Conservation (phyloP, 1,140 invertebrate species). For the Watersipora subatra region DNA sequence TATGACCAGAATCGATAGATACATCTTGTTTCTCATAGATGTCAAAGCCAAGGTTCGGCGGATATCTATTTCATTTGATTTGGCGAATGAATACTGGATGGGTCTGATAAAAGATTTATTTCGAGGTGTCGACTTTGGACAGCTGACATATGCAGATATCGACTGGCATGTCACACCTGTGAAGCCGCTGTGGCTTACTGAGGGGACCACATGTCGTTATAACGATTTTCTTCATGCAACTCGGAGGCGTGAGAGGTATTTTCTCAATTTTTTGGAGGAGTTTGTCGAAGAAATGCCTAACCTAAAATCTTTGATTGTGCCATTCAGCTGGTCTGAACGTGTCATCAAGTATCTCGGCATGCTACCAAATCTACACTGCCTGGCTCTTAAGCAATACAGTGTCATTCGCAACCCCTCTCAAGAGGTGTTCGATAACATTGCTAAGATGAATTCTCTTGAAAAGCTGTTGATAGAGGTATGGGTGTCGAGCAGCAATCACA, state of each 20-base stretch:
- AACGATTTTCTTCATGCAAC: background rate
- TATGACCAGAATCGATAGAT: background rate
- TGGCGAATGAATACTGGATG: background rate
- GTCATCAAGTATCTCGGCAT: background rate
- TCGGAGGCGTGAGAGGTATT: background rate
- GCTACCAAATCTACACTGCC: background rate
- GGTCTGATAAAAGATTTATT: background rate
- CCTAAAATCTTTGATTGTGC: background rate
- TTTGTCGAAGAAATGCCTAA: background rate
- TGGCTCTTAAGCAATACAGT: background rate
- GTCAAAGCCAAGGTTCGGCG: background rate
- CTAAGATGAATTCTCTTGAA: slow-evolving; percentile 8
- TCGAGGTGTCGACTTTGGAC: background rate
- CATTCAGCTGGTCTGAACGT: background rate
- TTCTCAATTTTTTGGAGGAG: background rate
- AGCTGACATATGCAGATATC: background rate
- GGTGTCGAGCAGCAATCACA: slow-evolving; percentile 18
- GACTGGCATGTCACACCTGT: background rate
- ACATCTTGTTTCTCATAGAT: background rate
- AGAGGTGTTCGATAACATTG: background rate
- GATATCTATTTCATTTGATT: background rate
- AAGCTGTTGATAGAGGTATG: slow-evolving; percentile 29
- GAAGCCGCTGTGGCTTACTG: background rate
- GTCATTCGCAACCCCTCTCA: background rate
- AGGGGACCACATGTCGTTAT: background rate